Base-by-base conservation (phyloP, 1,140 invertebrate genomes). In the Protaetia brevitarsis region DNA sequence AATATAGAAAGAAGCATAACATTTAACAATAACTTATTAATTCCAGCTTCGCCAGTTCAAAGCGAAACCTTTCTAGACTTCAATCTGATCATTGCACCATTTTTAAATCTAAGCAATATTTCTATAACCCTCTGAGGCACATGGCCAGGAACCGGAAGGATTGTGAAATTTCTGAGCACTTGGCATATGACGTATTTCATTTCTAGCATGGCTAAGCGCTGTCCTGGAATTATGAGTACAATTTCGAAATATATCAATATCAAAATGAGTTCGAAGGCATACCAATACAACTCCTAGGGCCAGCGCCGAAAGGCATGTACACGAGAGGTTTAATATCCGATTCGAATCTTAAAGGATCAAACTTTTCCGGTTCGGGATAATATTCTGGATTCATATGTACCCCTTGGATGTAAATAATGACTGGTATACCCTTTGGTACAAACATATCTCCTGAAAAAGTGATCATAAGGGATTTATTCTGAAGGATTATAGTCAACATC, bases 201-300 rank as follows among this genome's bases (percentile, higher is more conserved):
- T 79, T 93, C 90, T 67, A 91, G 73, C 76, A 89, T 81, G 3
- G 91, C 91, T 77, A 92, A 93, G 76, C 87, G 89, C 75, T 91
- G 88, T n/a, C n/a, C 36, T 88, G 88, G 86, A 56, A 56, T 2
- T 36, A 2, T 2, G 2, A 8, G 10, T n/a, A 56, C 10, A 56
- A 2, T 21, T 21, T 10, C 4, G n/a, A n/a, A n/a, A n/a, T n/a
- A n/a, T n/a, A n/a, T n/a, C n/a, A n/a, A n/a, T n/a, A n/a, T n/a
- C n/a, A n/a, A n/a, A n/a, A n/a, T n/a, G n/a, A n/a, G n/a, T n/a
- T n/a, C n/a, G n/a, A n/a, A n/a, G n/a, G n/a, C n/a, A 19, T 73
- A 75, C 88, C 88, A 28, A 90, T 87, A 69, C 89, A 90, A 72
- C 89, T 89, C 36, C 89, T 77, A 0, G 84, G 83, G 10, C 89